Evolutionary conservation across 2,113 vertebrate genomes (phyloP), one percentile per base, ranked within the genome.

Genomic region (Odocoileus virginianus): DNA sequence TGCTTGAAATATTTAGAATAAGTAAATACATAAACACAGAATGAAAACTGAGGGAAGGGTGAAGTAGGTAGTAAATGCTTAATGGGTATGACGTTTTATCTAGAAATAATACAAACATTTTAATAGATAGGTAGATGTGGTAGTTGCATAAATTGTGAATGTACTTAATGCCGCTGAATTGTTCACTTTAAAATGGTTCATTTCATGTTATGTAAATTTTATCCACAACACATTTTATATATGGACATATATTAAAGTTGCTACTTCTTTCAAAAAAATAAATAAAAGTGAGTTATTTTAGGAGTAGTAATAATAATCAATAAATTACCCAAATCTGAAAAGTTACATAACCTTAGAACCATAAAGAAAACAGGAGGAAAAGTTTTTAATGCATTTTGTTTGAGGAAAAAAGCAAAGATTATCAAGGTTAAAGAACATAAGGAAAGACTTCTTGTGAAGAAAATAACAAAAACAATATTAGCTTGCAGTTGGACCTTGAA

Each of bases 311-410:
- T 89, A 79, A 64, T 27, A 89, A 87, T 27, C 33, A 33, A 47
- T 33, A 90, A 27, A 60, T 83, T 54, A 86, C 27, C 28, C 52
- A 90, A 88, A 86, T 52, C 28, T 83, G 4, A 71, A 93, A 76
- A 82, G 7, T 40, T 82, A 19, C 4, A 52, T 74, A 74, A 83
- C 21, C 23, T 7, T 67, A 27, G 40, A 91, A 91, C 0, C 57
- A 79, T 16, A 92, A 87, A 79, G 19, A 90, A 95, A 71, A 58
- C 43, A 61, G 36, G 27, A 14, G 52, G 81, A 85, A 58, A 83
- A 55, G 28, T 0, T 58, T 94, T 36, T 60, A 87, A 60, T 61
- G 19, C 7, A n/a, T 74, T 93, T 40, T 3, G 2, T 55, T 83
- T 87, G 40, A 91, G 8, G 27, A 64, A 91, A 67, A 88, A 74